Evolutionary conservation across 2,888 invertebrate species (phyloP), one percentile per base, ranked within the genome.

Genomic region (Rutpela maculata): DNA sequence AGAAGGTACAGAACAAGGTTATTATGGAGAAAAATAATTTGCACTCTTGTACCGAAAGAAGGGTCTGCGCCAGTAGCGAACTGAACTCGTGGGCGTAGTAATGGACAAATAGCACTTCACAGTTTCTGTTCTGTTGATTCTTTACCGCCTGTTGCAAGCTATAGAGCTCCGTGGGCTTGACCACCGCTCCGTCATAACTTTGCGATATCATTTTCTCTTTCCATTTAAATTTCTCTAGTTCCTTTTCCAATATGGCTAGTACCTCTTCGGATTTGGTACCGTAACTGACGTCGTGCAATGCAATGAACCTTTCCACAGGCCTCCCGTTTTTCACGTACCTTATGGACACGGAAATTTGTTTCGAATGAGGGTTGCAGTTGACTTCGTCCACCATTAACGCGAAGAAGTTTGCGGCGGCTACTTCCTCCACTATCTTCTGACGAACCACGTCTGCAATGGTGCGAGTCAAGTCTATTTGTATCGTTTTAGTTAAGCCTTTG

Each of bases 151-250:
- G 73, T 43, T 77, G 77, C 26, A 74, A 11, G 17, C 75, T 70
- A 31, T 72, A 78, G 9, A 78, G 43, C 31, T 78, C 75, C 11
- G 78, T 78, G 10, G 78, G 71, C n/a, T 68, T 78, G 12, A 78
- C 78, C 0, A 72, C 74, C 6, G 60, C 66, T 0, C 78, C 78
- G 31, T 78, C 78, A 43, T 71, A 75, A 17, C 74, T 71, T n/a
- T 72, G 72, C 11, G 75, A 70, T n/a, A 78, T 18, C 74, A 78
- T 55, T 19, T 78, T 78, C 7, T 78, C 75, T 10, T 68, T 78
- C 62, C 17, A 75, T 17, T 75, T 75, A 43, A 78, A 72, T 18
- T 12, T 69, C 3, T 77, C 74, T 11, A 77, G 60, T 35, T 73
- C 77, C 18, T 26, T 70, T 26, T 77, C 74, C 35, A 77, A 22